Base-by-base conservation (phyloP, 2,888 invertebrate genomes). In the Andrena chrysosceles region DNA sequence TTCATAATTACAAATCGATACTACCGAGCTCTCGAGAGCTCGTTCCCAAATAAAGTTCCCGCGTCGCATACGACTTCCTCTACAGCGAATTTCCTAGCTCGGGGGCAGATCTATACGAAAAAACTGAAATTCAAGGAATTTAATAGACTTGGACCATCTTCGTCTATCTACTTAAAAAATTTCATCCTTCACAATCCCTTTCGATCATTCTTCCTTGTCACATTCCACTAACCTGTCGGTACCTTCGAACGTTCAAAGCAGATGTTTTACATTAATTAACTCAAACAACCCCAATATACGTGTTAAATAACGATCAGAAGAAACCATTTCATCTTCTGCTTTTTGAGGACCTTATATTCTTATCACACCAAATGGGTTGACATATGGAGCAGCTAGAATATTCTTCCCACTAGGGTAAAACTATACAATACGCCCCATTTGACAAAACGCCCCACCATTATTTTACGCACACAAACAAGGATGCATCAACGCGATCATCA, bases 1-100 rank as follows among this genome's bases (percentile, higher is more conserved):
- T 75, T 82, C 73, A 62, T 80, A 82, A 76, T 83, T 79, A 71
- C 71, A 79, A 80, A 80, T 80, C 80, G 80, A 80, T 79, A 80
- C 59, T 63, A 23, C 66, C 42, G 26, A 54, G 35, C 59, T 60
- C 49, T 23, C 56, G 48, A 42, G 48, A 42, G 23, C 48, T 16
- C 33, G 20, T 59, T 79, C 71, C 64, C 52, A 42, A 71, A 80
- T 80, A 79, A 70, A 80, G 66, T 78, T 77, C 16, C 78, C 48
- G 68, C 33, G n/a, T 68, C 68, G 31, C 42, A 4, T 49, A 6
- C 35, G 62, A 66, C 64, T 66, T 79, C 71, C 80, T 80, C 80
- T 70, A 79, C 71, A 71, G 33, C 66, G 52, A 60, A 66, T 60
- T 71, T 59, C 64, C 74, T 33, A 64, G 70, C 56, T 66, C 64